These are phyloP conservation scores for Euspilapteryx auroguttella DNA, from an alignment of 2,888 invertebrate species.

Conservation along the genomic window DNA sequence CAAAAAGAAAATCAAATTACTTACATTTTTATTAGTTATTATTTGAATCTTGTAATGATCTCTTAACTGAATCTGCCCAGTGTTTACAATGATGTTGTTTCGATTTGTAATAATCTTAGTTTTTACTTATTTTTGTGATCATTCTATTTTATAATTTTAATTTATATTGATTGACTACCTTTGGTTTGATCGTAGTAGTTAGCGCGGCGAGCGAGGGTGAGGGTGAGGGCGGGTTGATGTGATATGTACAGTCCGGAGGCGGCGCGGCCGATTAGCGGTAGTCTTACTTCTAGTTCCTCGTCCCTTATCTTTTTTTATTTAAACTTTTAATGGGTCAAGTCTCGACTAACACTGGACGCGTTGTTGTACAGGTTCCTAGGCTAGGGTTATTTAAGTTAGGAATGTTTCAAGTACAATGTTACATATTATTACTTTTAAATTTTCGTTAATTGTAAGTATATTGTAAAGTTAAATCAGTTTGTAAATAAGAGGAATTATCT, in stretches of 20 bases:
- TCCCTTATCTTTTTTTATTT: slow-evolving; percentile 45
- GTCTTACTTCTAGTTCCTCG: too few species aligned
- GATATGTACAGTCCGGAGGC: too few species aligned
- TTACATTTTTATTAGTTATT: too few species aligned
- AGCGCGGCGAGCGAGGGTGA: too few species aligned
- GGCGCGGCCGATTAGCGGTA: too few species aligned
- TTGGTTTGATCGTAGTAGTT: too few species aligned
- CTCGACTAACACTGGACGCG: slow-evolving; percentile 39
- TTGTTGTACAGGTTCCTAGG: slow-evolving; percentile 46
- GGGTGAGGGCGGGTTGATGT: too few species aligned
- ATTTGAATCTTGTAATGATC: slow-evolving; percentile 58
- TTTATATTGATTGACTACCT: too few species aligned
- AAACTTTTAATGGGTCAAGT: slow-evolving; percentile 49
- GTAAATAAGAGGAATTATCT: slow-evolving; percentile 60
- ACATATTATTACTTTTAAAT: slow-evolving; percentile 40
- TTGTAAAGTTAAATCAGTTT: slow-evolving; percentile 45
- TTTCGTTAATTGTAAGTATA: too few species aligned
- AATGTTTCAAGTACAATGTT: slow-evolving; percentile 55
- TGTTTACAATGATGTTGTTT: slow-evolving; percentile 42
- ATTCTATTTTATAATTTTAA: too few species aligned
- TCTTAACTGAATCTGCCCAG: slow-evolving; percentile 57
- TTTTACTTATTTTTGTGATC: too few species aligned
- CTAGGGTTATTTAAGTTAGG: slow-evolving; percentile 14
- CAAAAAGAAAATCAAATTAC: too few species aligned
- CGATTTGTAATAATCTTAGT: slow-evolving; percentile 35